Evolutionary conservation across 2,797 vertebrate genomes (phyloP).

Genomic region (Acipenser ruthenus): DNA sequence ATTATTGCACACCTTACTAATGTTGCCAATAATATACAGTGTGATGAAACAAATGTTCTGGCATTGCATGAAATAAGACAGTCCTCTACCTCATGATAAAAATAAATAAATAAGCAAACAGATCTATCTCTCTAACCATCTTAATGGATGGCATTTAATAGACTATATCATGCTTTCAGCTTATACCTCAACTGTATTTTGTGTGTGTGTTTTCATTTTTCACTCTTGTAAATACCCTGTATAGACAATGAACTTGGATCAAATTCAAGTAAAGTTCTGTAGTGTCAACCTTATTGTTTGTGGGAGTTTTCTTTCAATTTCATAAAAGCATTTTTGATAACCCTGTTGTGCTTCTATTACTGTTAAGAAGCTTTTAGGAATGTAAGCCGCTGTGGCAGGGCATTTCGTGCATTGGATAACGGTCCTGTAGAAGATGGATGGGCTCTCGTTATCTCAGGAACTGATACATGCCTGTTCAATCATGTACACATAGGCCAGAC

Average conservation of each 20-base stretch:
- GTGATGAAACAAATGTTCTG: constrained; percentile 84
- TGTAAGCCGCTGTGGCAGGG: no score
- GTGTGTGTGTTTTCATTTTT: constrained; percentile 68
- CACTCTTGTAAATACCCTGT: constrained; percentile 69
- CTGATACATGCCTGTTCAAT: no score
- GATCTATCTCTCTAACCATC: constrained; percentile 80
- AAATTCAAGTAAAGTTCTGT: constrained; percentile 65
- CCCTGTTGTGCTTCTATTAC: no score
- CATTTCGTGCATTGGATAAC: no score
- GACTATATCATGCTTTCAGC: constrained; percentile 78
- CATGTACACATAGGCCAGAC: no score
- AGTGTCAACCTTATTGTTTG: constrained; percentile 36
- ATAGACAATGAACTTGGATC: constrained; percentile 52
- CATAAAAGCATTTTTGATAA: no score
- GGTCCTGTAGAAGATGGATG: no score
- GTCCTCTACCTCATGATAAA: constrained; percentile 99
- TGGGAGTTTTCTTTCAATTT: no score
- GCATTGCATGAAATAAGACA: constrained; percentile 85
- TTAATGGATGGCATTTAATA: constrained; percentile 91
- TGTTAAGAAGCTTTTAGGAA: no score
- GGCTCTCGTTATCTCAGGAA: no score
- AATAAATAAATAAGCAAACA: constrained; percentile 80
- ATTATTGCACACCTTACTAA: constrained; percentile 54
- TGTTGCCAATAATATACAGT: constrained; percentile 87
- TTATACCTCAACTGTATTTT: constrained; percentile 78